Percentiles rank a stretch among this genome's conserved stretches.
Conservation (phyloP, 2,113 vertebrate genomes). For the Potamarius usumacintae region DNA sequence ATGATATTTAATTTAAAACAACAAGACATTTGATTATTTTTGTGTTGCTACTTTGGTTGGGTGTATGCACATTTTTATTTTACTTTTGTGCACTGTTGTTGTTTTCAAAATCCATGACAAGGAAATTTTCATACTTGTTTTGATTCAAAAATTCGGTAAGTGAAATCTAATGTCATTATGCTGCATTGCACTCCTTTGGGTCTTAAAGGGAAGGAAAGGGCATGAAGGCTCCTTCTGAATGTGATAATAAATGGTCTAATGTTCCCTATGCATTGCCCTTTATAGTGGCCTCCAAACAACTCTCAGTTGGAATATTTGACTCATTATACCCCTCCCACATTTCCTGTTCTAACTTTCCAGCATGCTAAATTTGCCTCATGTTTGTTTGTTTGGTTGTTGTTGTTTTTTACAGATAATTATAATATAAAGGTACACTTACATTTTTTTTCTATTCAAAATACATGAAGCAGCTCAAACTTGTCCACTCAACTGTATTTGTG, state of each 20-base stretch:
- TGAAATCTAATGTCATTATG: not conserved
- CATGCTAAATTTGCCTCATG: not conserved
- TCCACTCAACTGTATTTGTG: no score
- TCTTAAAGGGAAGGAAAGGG: not conserved
- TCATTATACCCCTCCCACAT: not conserved
- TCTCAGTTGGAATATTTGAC: not conserved
- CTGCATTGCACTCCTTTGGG: not conserved
- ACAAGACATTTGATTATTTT: not conserved
- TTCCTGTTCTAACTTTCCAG: conserved; percentile 4
- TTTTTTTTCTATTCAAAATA: not conserved
- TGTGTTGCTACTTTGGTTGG: not conserved
- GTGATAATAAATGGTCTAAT: not conserved
- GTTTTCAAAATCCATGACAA: not conserved
- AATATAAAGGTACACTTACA: not conserved
- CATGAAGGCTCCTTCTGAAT: not conserved
- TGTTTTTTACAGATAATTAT: not conserved
- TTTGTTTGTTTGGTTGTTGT: not conserved
- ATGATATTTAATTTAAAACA: not conserved
- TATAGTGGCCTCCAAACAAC: not conserved
- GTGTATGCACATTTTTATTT: not conserved
- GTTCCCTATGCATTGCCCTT: not conserved
- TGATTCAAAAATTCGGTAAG: not conserved
- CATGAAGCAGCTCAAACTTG: not conserved
- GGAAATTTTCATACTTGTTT: not conserved
- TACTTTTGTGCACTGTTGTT: not conserved